Base-by-base conservation (phyloP, 2,113 vertebrate species). In the Chaetura pelagica region DNA sequence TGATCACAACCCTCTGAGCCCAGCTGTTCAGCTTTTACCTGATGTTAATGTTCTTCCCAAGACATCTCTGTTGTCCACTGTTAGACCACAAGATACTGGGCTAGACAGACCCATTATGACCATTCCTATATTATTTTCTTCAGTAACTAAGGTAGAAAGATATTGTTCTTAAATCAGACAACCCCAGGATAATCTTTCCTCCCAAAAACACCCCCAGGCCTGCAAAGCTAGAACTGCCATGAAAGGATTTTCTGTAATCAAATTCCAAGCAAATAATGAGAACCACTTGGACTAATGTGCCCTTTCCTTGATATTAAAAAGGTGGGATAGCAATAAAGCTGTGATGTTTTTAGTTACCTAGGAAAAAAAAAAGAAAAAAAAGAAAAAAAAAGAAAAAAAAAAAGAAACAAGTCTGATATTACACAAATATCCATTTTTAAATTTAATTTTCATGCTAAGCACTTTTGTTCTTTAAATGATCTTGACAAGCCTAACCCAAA, bases 241-340 rank as follows among this genome's bases (percentile, higher is more conserved):
- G 34, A 63, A 75, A 15, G 8, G n/a, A n/a, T 87, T 91, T 89
- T 91, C 62, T 76, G 17, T 57, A 82, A 83, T 87, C 24, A 6
- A 89, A 64, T 82, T 95, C 51, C 84, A 89, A 69, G 22, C 24
- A 66, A 12, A 24, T 89, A 96, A 93, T 52, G 48, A 89, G 54
- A 94, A 89, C 44, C 49, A 72, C 8, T 91, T 84, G 82, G 35
- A 85, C 19, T 15, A 85, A 34, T 69, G 24, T 87, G 24, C 20
- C 22, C 9, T 89, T 94, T 91, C 29, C 40, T 82, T 85, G 62
- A 58, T 87, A 73, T 58, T 79, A 91, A 73, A 79, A 92, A 83
- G 15, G 78, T 44, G 23, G 34, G 55, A 64, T 68, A 69, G 26
- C 73, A 67, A 62, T 90, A 89, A 90, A 72, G 18, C 71, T 79